A percentile compares a stretch with the other conserved stretches of the same genome.
Evolutionary conservation across 2,797 vertebrate genomes (phyloP).

Genomic region (Chloroceryle inda): DNA sequence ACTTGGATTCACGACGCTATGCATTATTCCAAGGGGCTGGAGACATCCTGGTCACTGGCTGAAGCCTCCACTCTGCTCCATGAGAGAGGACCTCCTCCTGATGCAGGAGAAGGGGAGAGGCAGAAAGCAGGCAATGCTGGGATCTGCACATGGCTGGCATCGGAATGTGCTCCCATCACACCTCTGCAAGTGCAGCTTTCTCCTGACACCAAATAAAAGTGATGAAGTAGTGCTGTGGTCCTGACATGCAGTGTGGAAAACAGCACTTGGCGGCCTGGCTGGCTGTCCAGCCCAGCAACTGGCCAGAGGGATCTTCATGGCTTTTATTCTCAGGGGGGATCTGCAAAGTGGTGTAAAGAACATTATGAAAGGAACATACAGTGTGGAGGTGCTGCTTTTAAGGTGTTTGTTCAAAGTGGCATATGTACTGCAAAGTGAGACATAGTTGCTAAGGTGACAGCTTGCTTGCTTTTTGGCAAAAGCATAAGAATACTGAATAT

Average conservation of each 20-base stretch:
- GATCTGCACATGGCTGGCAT: background rate
- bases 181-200: background rate
- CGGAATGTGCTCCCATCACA: fast-evolving
- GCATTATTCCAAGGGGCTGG: background rate
- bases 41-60: background rate
- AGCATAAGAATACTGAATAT: conserved; percentile 36
- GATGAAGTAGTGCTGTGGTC: background rate
- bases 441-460: conserved; percentile 72
- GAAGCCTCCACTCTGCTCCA: background rate
- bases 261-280: fast-evolving
- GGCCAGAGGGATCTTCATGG: background rate
- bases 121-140: background rate
- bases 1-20: background rate
- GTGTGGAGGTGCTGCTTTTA: conserved; percentile 45
- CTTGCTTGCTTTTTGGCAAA: conserved; percentile 63
- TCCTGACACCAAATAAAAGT: background rate
- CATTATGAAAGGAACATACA: background rate
- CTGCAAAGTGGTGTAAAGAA: background rate
- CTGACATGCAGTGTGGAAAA: background rate
- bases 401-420: conserved; percentile 56
- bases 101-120: background rate
- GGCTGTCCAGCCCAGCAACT: background rate
- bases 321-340: background rate
- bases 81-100: background rate
- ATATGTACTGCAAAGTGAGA: conserved; percentile 50